Evolutionary conservation across 2,888 invertebrate species (phyloP).

Genomic region (Eugnorisma glareosa): DNA sequence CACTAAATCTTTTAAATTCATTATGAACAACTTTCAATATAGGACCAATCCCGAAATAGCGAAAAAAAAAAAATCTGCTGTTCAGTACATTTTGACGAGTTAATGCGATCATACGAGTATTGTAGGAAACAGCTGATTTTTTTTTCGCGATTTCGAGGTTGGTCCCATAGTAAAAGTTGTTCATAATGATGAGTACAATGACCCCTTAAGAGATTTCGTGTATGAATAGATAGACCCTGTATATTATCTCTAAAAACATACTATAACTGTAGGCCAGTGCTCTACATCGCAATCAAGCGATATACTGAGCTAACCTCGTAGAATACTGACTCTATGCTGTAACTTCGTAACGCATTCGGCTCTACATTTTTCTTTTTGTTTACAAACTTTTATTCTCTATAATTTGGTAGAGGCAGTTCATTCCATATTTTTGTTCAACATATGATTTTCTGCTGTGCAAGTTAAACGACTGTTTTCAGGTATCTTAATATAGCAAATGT

Average conservation of each 20-base stretch:
- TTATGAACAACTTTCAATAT: too few species aligned
- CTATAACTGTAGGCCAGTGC: background rate
- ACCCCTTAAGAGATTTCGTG: too few species aligned
- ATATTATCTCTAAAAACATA: slow-evolving; percentile 3
- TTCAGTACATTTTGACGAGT: too few species aligned
- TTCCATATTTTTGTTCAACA: background rate
- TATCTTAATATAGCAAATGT: background rate
- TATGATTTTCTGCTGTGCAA: background rate
- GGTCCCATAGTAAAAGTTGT: too few species aligned
- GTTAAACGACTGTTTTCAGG: background rate
- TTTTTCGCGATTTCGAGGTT: too few species aligned
- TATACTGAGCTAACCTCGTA: slow-evolving; percentile 44
- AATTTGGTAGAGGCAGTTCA: background rate
- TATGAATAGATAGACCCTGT: too few species aligned
- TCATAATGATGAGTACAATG: too few species aligned
- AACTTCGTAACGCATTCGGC: slow-evolving; percentile 43
- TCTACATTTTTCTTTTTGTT: slow-evolving; percentile 26
- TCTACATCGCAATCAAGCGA: slow-evolving; percentile 54
- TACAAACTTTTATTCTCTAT: slow-evolving; percentile 17
- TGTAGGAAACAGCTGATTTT: too few species aligned
- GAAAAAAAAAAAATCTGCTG: too few species aligned
- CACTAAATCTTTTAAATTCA: too few species aligned
- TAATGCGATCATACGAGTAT: too few species aligned
- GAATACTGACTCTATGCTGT: slow-evolving; percentile 15
- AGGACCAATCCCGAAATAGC: too few species aligned